Evolutionary conservation across 2,888 invertebrate genomes (phyloP).

Genomic region (Rhopalosiphum nymphaeae): DNA sequence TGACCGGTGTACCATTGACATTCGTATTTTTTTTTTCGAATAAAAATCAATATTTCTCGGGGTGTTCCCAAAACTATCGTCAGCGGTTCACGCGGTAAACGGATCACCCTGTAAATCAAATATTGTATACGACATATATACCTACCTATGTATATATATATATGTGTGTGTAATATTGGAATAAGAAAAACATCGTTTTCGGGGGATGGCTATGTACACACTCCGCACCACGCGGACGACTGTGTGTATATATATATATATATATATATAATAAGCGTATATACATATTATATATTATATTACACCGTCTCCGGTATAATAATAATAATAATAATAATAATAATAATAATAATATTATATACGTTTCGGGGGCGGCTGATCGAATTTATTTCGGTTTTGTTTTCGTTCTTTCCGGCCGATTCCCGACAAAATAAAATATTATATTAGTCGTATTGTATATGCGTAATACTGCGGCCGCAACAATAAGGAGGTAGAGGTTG

Average conservation of each 20-base stretch:
- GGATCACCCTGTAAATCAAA: not conserved
- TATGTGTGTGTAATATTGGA: not conserved
- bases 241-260: not conserved
- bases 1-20: too few species aligned
- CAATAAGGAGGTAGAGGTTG: not conserved
- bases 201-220: not conserved
- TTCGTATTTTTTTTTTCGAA: too few species aligned
- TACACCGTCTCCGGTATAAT: not conserved
- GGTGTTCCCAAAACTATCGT: not conserved
- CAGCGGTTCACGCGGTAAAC: not conserved
- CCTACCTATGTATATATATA: not conserved
- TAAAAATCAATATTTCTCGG: too few species aligned
- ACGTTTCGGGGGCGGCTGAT: not conserved
- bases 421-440: not conserved
- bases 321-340: conserved; percentile 1
- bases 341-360: not conserved
- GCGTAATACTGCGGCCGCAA: not conserved
- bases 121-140: not conserved
- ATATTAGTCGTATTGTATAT: not conserved
- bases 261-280: not conserved
- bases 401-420: not conserved
- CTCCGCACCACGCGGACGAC: not conserved
- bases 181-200: not conserved
- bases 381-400: not conserved
- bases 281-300: too few species aligned